Conservation (phyloP, 2,888 invertebrate genomes). For the Hyposoter dolosus region DNA sequence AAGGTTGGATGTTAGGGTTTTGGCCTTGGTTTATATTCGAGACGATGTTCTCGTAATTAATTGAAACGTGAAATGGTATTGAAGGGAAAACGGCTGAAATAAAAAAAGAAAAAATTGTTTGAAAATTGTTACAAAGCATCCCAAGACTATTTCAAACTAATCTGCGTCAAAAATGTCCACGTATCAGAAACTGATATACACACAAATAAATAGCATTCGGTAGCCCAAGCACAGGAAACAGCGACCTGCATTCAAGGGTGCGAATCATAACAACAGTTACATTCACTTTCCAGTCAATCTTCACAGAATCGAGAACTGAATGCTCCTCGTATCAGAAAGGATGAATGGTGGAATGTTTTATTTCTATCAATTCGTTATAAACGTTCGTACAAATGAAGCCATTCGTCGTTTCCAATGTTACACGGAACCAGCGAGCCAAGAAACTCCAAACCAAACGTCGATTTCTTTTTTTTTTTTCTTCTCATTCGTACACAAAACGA, state of each 20-base stretch:
- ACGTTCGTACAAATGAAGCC: background rate
- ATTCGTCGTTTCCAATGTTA: background rate
- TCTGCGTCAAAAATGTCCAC: background rate
- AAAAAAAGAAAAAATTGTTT: background rate
- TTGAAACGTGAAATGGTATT: background rate
- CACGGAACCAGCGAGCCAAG: background rate
- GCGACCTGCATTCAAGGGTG: slow-evolving; percentile 9
- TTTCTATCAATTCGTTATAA: background rate
- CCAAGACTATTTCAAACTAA: background rate
- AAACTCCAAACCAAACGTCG: background rate
- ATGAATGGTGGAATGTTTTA: background rate
- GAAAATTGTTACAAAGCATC: background rate
- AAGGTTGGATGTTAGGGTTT: background rate
- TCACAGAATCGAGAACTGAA: background rate
- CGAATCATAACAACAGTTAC: slow-evolving; percentile 1
- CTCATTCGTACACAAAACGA: background rate
- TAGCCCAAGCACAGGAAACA: slow-evolving; percentile 7
- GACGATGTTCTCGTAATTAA: background rate
- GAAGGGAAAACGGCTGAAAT: background rate
- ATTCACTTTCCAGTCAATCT: slow-evolving; percentile 13
- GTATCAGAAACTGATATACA: slow-evolving; percentile 41
- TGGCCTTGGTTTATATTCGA: background rate
- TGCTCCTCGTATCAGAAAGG: background rate
- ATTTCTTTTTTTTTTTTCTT: background rate
- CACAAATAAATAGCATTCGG: slow-evolving; percentile 4